Conservation (phyloP, 1,140 invertebrate genomes). For the Melitaea cinxia region DNA sequence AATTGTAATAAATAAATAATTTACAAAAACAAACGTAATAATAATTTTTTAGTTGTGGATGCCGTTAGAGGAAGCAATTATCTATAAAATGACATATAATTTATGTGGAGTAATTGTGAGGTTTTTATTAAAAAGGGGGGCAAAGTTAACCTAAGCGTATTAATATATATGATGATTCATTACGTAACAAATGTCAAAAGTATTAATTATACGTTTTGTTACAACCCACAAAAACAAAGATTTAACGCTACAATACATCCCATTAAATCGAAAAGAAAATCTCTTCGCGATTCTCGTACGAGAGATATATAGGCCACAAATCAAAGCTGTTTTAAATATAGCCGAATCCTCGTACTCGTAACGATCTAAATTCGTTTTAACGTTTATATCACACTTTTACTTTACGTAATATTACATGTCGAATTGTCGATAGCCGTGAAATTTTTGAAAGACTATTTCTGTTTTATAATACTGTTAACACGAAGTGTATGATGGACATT, state of each 20-base stretch:
- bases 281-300: neutral
- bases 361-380: neutral
- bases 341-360: neutral
- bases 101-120: too few species aligned
- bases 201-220: too few species aligned
- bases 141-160: too few species aligned
- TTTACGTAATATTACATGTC: conserved; percentile 1
- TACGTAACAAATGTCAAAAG: too few species aligned
- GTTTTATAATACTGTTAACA: conserved; percentile 8
- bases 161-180: too few species aligned
- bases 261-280: neutral
- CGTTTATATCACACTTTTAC: conserved; percentile 9
- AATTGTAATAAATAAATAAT: too few species aligned
- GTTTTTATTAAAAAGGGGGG: too few species aligned
- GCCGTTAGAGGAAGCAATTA: too few species aligned
- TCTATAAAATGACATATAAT: too few species aligned
- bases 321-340: neutral
- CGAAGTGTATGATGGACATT: conserved; percentile 14
- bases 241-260: neutral
- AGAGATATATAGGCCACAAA: neutral
- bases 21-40: too few species aligned
- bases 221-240: too few species aligned
- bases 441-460: conserved; percentile 7
- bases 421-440: conserved; percentile 8
- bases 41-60: too few species aligned